Evolutionary conservation across 2,797 vertebrate species (phyloP), one percentile per base, ranked within the genome.

Genomic region (Yasuhikotakia modesta): DNA sequence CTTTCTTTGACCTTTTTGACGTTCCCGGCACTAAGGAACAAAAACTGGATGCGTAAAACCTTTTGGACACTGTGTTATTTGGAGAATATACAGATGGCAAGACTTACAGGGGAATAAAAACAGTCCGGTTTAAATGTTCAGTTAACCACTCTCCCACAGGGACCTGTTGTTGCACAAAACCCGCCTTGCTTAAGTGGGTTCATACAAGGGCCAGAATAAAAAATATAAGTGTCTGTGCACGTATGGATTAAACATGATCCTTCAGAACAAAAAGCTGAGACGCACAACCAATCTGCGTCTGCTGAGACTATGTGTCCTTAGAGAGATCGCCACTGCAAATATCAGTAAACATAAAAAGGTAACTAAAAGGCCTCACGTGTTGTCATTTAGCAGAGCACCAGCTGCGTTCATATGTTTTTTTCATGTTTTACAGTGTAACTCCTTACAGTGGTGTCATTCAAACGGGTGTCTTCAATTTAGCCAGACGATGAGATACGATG

Each of bases 401-500:
- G 60, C 45, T 72, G 78, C 27, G 73, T 6, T 27, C 30, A 65
- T 19, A 32, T 27, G 6, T n/a, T 11, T 39, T 19, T 53, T 78
- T 70, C 67, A 70, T 79, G 64, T 68, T 78, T 80, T 60, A 74
- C 70, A 55, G 45, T 74, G 11, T 71, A 17, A 63, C 70, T 80
- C 73, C 55, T 77, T 52, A 70, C 60, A 73, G 79, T 50, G 52
- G 52, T 63, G 79, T 72, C 77, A 58, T 83, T 82, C 64, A 60
- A 61, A 50, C 27, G 19, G 74, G 73, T 82, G 52, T 87, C 89
- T 91, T 87, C 88, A 86, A 91, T 90, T 91, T 85, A 89, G 85
- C 87, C 82, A 88, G 83, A 70, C 72, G 79, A 85, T 82, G 77
- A 83, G 85, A 91, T 87, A 89, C 65, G 81, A 73, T 66, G 78